Conservation (phyloP, 2,797 vertebrate genomes). For the Eutrigla gurnardus region DNA sequence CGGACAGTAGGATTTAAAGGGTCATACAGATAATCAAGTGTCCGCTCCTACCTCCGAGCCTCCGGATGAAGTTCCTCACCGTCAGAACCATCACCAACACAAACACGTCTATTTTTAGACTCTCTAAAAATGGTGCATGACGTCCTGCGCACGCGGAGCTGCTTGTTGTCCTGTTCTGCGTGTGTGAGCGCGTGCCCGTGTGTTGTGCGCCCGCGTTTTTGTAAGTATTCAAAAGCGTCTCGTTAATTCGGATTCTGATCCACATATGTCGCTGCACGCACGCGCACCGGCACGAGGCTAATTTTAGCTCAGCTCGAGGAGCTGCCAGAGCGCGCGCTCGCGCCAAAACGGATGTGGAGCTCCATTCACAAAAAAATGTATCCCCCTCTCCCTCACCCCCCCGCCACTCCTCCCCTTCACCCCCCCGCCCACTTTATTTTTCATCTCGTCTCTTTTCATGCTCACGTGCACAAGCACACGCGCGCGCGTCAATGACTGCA, state of each 20-base stretch:
- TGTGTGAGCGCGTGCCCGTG: slow-evolving; percentile 39
- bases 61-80: slow-evolving; percentile 1
- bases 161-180: slow-evolving; percentile 60
- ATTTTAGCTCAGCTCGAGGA: slow-evolving; percentile 69
- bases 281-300: slow-evolving; percentile 48
- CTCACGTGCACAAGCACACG: background rate
- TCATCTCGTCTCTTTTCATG: slow-evolving; percentile 31
- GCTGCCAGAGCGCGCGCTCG: slow-evolving; percentile 30
- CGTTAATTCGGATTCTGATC: slow-evolving; percentile 39
- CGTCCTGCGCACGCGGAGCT: slow-evolving; percentile 68
- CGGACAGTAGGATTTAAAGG: too few relatives aligned
- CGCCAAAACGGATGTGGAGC: slow-evolving; percentile 60
- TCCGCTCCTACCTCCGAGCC: too few relatives aligned
- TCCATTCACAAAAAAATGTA: slow-evolving; percentile 78
- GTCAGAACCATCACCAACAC: slow-evolving; percentile 55
- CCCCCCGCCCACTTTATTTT: slow-evolving; percentile 37
- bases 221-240: background rate
- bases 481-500: slow-evolving; percentile 56
- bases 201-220: too few relatives aligned
- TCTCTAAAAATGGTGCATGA: slow-evolving; percentile 81
- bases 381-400: slow-evolving; percentile 18
- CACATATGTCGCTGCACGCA: slow-evolving; percentile 29
- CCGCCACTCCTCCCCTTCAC: slow-evolving; percentile 8
- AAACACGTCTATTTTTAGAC: slow-evolving; percentile 75
- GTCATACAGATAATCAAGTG: too few relatives aligned